Evolutionary conservation across 2,113 vertebrate species (phyloP).

Genomic region (Rhinogobius similis): DNA sequence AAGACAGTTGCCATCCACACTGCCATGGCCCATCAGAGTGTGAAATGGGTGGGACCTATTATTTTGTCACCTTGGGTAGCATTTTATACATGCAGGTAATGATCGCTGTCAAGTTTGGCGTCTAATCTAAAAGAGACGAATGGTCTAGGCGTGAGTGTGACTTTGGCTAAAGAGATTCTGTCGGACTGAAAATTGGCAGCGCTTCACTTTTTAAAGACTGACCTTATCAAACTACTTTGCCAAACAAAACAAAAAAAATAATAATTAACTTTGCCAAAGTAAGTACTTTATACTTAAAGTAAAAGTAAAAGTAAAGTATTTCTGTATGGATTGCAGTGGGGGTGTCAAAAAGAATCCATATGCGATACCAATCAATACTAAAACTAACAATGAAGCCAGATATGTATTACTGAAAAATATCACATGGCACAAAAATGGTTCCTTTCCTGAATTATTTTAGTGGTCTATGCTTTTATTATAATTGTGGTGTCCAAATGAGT

Average conservation of each 20-base stretch:
- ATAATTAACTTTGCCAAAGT: no score
- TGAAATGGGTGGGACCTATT: neutral
- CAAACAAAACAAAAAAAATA: neutral
- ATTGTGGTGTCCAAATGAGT: no score
- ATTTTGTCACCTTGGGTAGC: conserved; percentile 19
- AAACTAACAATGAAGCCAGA: no score
- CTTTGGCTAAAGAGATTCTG: conserved; percentile 4
- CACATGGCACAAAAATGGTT: no score
- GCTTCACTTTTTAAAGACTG: neutral
- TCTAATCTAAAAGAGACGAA: conserved; percentile 22
- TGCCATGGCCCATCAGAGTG: conserved; percentile 7
- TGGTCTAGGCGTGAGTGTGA: neutral
- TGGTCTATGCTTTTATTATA: no score
- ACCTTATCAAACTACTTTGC: neutral
- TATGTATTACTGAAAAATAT: no score
- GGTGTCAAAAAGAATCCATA: no score
- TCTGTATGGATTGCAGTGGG: no score
- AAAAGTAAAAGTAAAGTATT: no score
- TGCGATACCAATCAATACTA: no score
- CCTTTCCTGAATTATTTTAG: no score
- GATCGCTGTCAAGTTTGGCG: conserved; percentile 29
- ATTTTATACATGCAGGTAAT: conserved; percentile 24
- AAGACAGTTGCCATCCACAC: neutral
- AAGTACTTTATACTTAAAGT: no score
- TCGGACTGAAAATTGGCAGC: conserved; percentile 8